Percentiles rank a stretch among this genome's conserved stretches.
Conservation (phyloP, 1,140 invertebrate genomes). For the Goniozus legneri region DNA sequence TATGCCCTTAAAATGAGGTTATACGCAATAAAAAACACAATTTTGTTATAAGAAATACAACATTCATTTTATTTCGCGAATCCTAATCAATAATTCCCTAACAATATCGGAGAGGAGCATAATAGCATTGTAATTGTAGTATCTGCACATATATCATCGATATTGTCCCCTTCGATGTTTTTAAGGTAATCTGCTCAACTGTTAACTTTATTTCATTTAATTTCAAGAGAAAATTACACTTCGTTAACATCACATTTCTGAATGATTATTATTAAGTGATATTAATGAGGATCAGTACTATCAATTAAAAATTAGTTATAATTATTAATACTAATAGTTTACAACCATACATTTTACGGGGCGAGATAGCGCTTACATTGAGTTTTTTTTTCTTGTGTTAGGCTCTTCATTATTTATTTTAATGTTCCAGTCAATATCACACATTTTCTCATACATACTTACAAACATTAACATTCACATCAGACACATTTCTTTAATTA, state of each 20-base stretch:
- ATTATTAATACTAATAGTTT: constrained; percentile 56
- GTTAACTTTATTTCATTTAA: constrained; percentile 49
- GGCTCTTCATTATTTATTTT: constrained; percentile 11
- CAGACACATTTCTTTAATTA: constrained; percentile 6
- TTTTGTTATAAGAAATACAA: constrained; percentile 51
- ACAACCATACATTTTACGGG: constrained; percentile 49
- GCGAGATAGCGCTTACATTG: constrained; percentile 35
- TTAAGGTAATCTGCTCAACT: constrained; percentile 43
- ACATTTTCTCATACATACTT: constrained; percentile 5
- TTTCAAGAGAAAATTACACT: constrained; percentile 48
- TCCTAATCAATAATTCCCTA: constrained; percentile 51
- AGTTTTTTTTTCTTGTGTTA: constrained; percentile 27
- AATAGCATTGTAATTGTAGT: constrained; percentile 18
- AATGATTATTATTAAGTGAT: constrained; percentile 54
- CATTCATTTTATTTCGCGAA: constrained; percentile 50
- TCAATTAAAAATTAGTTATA: constrained; percentile 52
- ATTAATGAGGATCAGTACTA: constrained; percentile 48
- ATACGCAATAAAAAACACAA: constrained; percentile 18
- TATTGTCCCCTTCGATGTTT: constrained; percentile 34
- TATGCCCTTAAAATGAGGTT: too few species aligned
- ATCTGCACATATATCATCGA: constrained; percentile 16
- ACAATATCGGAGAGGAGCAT: constrained; percentile 43
- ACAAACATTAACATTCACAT: constrained; percentile 5
- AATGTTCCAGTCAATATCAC: too few species aligned
- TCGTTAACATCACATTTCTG: constrained; percentile 52